These are phyloP conservation scores for Mormyrops boulengeri DNA, from an alignment of 2,797 vertebrate genomes.

Conservation along the genomic window DNA sequence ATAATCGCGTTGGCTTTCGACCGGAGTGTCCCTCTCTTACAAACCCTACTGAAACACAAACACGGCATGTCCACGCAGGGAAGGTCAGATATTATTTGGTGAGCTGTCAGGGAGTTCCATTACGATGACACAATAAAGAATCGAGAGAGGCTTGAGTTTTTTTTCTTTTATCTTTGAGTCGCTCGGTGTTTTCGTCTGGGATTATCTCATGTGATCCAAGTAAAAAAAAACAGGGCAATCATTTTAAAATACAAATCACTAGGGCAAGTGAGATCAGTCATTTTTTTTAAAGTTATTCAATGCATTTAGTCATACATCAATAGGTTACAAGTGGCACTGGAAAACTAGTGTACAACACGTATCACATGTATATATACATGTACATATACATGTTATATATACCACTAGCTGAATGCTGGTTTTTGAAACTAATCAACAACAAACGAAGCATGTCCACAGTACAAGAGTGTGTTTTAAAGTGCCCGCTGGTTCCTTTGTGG, in stretches of 20 bases:
- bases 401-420: background rate
- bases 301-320: background rate
- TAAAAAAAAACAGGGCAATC: background rate
- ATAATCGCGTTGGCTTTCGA: background rate
- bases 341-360: background rate
- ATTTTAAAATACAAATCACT: background rate
- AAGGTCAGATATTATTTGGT: background rate
- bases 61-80: background rate
- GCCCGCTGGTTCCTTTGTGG: background rate
- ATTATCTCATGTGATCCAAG: background rate
- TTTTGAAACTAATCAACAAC: background rate
- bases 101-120: background rate
- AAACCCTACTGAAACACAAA: background rate
- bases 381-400: background rate
- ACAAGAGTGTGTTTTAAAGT: background rate
- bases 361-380: background rate
- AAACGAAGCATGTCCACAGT: background rate
- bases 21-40: background rate
- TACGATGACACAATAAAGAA: background rate
- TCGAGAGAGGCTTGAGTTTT: background rate
- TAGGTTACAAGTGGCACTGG: background rate
- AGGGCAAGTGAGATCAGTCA: background rate
- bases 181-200: background rate
- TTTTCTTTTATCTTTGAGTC: background rate
- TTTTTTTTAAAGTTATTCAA: background rate